These are phyloP conservation scores for Lamproptera curius DNA, from an alignment of 2,888 invertebrate species.

Conservation along the genomic window DNA sequence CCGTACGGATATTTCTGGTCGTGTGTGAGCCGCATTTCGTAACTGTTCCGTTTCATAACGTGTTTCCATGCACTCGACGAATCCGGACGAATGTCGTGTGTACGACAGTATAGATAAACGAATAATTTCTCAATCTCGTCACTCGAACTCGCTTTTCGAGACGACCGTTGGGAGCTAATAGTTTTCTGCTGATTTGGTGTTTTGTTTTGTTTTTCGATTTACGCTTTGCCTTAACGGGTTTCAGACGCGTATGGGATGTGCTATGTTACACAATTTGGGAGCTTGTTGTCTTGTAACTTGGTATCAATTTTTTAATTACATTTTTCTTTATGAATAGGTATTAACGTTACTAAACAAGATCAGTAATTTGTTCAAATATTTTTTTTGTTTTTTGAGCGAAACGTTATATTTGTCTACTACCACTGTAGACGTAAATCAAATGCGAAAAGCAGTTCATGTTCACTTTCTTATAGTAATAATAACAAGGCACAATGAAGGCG, in stretches of 20 bases:
- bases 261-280: background rate
- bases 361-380: too few relatives aligned
- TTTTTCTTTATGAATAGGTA: too few relatives aligned
- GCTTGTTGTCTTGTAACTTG: too few relatives aligned
- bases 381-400: too few relatives aligned
- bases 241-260: background rate
- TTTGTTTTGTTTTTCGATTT: background rate
- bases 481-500: conserved; percentile 7
- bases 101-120: conserved; percentile 12
- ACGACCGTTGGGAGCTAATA: conserved; percentile 1
- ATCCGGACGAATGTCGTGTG: conserved; percentile 11
- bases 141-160: conserved; percentile 20
- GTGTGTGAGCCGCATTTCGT: conserved; percentile 25
- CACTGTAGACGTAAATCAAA: too few relatives aligned
- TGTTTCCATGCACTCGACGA: conserved; percentile 19
- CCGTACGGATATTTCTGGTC: conserved; percentile 22
- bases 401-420: background rate
- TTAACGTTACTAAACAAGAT: too few relatives aligned
- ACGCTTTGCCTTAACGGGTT: background rate
- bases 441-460: background rate
- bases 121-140: conserved; percentile 23
- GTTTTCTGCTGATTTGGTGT: background rate
- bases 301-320: too few relatives aligned
- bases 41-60: conserved; percentile 27
- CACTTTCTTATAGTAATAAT: background rate